Percentiles rank a stretch among this genome's conserved stretches.
These are phyloP conservation scores for Cheilinus undulatus DNA, from an alignment of 2,113 vertebrate genomes.

Conservation along the genomic window DNA sequence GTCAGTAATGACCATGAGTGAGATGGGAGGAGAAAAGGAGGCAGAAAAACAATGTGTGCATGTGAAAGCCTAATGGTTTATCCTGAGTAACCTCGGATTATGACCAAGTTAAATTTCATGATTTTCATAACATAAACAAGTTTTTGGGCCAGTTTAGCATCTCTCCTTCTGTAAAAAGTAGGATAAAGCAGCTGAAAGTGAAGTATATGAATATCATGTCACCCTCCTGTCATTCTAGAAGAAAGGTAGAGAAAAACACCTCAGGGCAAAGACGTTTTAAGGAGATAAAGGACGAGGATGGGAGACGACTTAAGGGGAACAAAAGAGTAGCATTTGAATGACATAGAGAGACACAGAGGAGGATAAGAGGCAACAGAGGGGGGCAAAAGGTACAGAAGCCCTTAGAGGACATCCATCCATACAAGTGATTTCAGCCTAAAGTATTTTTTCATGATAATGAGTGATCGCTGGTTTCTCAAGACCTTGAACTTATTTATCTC, in stretches of 20 bases:
- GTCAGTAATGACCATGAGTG: conserved; percentile 35
- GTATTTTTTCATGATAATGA: no score
- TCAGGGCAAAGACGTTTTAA: background rate
- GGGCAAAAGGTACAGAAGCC: background rate
- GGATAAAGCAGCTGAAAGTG: background rate
- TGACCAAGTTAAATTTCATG: background rate
- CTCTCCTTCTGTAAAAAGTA: no score
- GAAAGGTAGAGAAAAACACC: background rate
- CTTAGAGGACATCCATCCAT: no score
- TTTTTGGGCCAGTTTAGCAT: background rate
- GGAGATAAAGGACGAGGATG: background rate
- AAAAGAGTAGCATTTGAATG: background rate
- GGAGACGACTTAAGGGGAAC: background rate
- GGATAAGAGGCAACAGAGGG: background rate
- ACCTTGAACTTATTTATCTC: no score
- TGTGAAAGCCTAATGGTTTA: background rate
- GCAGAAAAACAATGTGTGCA: background rate
- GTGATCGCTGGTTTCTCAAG: no score
- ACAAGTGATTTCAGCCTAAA: no score
- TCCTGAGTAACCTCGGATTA: background rate
- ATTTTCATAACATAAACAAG: background rate
- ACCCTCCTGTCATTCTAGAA: background rate
- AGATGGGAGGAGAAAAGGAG: background rate
- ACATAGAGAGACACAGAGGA: background rate
- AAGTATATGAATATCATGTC: background rate